Percentiles rank a stretch among this genome's conserved stretches.
Conservation (phyloP, 2,113 vertebrate genomes). For the Perccottus glenii region DNA sequence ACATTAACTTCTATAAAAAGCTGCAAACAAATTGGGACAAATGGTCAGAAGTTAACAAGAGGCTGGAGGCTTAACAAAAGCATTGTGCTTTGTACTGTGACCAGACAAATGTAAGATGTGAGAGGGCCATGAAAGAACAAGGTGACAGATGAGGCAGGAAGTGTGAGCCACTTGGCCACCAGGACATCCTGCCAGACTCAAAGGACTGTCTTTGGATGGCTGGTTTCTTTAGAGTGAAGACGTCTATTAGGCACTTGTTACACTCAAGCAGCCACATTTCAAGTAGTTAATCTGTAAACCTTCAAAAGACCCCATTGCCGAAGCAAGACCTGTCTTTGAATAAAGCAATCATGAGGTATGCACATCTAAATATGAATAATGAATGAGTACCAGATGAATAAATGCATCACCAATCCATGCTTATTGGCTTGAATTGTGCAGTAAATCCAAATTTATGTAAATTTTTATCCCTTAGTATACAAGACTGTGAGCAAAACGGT, state of each 20-base stretch:
- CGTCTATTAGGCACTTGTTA: constrained; percentile 49
- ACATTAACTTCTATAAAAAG: constrained; percentile 47
- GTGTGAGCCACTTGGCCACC: constrained; percentile 67
- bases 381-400: constrained; percentile 66
- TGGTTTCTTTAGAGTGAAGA: constrained; percentile 21
- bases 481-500: constrained; percentile 50
- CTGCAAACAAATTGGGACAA: constrained; percentile 52
- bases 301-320: constrained; percentile 34
- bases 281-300: constrained; percentile 53
- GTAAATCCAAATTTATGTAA: constrained; percentile 68
- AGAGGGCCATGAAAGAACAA: constrained; percentile 51
- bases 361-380: constrained; percentile 69
- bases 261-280: constrained; percentile 46
- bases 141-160: constrained; percentile 68
- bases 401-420: constrained; percentile 56
- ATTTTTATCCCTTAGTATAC: constrained; percentile 57
- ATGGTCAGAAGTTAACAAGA: constrained; percentile 62
- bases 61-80: constrained; percentile 61
- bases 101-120: constrained; percentile 28
- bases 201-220: constrained; percentile 57
- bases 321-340: constrained; percentile 62
- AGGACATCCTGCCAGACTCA: constrained; percentile 72
- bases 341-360: constrained; percentile 56
- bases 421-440: constrained; percentile 52
- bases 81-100: constrained; percentile 43